A percentile compares a stretch with the other conserved stretches of the same genome.
Evolutionary conservation across 35 echinoderm and acorn worm genomes (phyloP).

Genomic region (Hemicentrotus pulcherrimus): DNA sequence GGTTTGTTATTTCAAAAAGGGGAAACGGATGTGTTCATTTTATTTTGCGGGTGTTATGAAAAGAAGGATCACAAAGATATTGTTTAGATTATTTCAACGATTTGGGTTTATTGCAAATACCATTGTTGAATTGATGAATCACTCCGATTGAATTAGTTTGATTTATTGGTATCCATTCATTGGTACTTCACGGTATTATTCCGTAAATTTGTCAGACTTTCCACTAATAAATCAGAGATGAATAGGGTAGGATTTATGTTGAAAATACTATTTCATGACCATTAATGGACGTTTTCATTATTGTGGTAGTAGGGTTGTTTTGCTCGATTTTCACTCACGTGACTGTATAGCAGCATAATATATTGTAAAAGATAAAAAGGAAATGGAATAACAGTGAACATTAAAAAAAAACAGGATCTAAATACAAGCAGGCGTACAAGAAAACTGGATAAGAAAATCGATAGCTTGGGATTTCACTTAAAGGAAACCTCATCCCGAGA

Average conservation of each 20-base stretch:
- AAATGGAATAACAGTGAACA: too few relatives aligned
- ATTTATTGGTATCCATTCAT: not conserved
- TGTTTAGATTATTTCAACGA: not conserved
- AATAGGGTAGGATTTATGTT: not conserved
- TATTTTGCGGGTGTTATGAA: not conserved
- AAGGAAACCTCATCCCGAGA: too few relatives aligned
- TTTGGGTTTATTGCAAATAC: not conserved
- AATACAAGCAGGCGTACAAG: too few relatives aligned
- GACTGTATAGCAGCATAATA: too few relatives aligned
- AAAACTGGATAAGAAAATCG: not conserved
- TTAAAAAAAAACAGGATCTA: too few relatives aligned
- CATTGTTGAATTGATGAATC: not conserved
- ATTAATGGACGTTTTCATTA: too few relatives aligned
- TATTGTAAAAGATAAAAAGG: too few relatives aligned
- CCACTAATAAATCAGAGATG: not conserved
- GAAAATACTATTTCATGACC: not conserved
- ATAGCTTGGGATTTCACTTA: too few relatives aligned
- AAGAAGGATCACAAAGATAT: not conserved
- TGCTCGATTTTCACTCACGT: too few relatives aligned
- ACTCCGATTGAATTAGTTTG: conserved; percentile 4
- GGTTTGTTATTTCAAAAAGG: not conserved
- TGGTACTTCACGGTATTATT: conserved; percentile 3
- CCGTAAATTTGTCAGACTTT: not conserved
- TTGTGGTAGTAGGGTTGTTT: too few relatives aligned
- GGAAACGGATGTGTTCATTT: not conserved